Conservation (phyloP, 2,888 invertebrate genomes). For the Oscheius sp. region DNA sequence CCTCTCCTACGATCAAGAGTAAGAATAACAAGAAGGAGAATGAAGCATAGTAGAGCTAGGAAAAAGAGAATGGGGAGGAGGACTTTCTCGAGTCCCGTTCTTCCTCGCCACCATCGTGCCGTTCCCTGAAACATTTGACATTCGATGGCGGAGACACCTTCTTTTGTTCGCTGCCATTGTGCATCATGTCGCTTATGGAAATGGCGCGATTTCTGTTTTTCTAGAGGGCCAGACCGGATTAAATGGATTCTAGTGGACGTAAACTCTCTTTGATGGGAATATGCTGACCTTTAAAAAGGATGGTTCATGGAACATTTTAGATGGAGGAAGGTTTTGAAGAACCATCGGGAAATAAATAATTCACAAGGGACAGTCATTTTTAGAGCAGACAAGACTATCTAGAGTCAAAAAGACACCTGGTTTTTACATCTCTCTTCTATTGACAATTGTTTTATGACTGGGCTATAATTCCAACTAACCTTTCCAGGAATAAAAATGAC, state of each 20-base stretch:
- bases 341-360: no score
- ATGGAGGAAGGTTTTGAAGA: no score
- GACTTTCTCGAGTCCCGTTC: slow-evolving; percentile 49
- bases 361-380: no score
- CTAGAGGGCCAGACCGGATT: neutral
- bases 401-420: neutral
- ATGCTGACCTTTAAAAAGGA: no score
- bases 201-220: neutral
- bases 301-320: no score
- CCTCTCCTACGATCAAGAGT: slow-evolving; percentile 31
- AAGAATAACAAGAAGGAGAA: slow-evolving; percentile 25
- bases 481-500: slow-evolving; percentile 56
- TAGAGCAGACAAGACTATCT: no score
- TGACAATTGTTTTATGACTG: neutral
- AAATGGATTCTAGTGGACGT: neutral
- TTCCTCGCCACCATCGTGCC: slow-evolving; percentile 48
- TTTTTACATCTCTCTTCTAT: no score
- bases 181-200: neutral
- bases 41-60: slow-evolving; percentile 32
- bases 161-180: no score
- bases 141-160: no score
- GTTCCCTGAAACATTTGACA: slow-evolving; percentile 48
- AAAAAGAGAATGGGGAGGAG: slow-evolving; percentile 46
- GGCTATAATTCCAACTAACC: slow-evolving; percentile 28
- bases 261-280: neutral